Base-by-base conservation (phyloP, 1,140 invertebrate genomes). In the Cataglyphis hispanica region DNA sequence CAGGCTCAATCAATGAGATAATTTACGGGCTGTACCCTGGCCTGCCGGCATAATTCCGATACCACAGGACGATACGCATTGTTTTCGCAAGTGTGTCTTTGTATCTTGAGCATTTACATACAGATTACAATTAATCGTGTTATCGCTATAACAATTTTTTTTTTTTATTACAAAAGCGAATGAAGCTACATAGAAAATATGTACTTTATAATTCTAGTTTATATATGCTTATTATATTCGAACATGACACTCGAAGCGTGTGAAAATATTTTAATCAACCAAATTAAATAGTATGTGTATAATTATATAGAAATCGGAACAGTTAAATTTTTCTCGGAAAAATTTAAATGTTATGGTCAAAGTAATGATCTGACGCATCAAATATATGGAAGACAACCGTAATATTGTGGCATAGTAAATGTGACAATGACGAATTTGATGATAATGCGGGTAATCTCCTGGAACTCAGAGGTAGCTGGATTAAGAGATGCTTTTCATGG, bases 1-100 rank as follows among this genome's bases (percentile, higher is more conserved):
- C 72, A 40, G 70, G 27, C 61, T 86, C 81, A 63, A 90, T 89
- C 88, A 87, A 87, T 86, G 75, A 86, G 86, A 90, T 89, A 87
- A 85, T 90, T 90, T 83, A 76, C 88, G 85, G 56, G 75, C 50
- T 72, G 81, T 64, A 46, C 60, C 60, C 43, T 16, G 13, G 43
- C 27, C 31, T n/a, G 60, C 50, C 25, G 64, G 22, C 43, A 58
- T 75, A 75, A 40, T 76, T 88, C 37, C 85, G 43, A 13, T 4
- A 25, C 16, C 27, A 10, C 1, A 53, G 53, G 27, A 43, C 25
- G 61, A 22, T 70, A 46, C 56, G 43, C n/a, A 58, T 50, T 43
- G 56, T 61, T 64, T 46, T 46, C 11, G 22, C 50, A 31, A 81
- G 50, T 81, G 56, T 72, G 19, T 34, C 16, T 83, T 37, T n/a